A percentile compares a stretch with the other conserved stretches of the same genome.
Conservation (phyloP, 2,888 invertebrate species). For the Leucozona laternaria region DNA sequence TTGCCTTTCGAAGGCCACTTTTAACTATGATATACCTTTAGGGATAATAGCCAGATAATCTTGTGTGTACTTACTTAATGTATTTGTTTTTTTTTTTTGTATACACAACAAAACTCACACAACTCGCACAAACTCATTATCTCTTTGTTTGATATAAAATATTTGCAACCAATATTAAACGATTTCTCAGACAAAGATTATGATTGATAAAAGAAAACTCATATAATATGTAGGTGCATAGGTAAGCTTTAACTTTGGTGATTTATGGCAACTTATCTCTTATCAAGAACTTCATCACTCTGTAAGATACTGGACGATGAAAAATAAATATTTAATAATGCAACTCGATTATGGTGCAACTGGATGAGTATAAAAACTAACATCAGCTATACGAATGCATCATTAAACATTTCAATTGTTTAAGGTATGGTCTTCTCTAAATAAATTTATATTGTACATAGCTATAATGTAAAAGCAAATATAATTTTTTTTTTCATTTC, state of each 20-base stretch:
- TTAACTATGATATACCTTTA: too few species aligned
- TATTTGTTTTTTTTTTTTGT: neutral
- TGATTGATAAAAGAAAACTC: neutral
- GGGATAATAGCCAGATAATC: neutral
- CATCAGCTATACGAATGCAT: neutral
- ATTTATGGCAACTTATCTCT: conserved; percentile 37
- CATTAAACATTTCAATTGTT: conserved; percentile 18
- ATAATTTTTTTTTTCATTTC: neutral
- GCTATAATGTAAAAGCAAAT: too few species aligned
- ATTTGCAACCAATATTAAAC: conserved; percentile 8
- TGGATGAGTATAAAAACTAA: conserved; percentile 51
- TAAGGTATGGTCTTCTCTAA: conserved; percentile 22
- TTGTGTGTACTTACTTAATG: neutral
- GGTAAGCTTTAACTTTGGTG: neutral
- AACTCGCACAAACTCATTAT: neutral
- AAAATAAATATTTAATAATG: conserved; percentile 44
- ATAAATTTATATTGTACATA: neutral
- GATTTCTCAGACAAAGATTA: conserved; percentile 7
- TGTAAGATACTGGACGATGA: conserved; percentile 43
- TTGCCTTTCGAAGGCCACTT: too few species aligned
- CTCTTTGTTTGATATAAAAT: conserved; percentile 16
- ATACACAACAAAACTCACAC: too few species aligned
- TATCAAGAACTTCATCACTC: conserved; percentile 37
- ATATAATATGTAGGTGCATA: neutral
- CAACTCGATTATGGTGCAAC: conserved; percentile 1